phyloP scores from a whole-genome alignment of 2,888 invertebrate genomes.

The Xylota segnis region DNA sequence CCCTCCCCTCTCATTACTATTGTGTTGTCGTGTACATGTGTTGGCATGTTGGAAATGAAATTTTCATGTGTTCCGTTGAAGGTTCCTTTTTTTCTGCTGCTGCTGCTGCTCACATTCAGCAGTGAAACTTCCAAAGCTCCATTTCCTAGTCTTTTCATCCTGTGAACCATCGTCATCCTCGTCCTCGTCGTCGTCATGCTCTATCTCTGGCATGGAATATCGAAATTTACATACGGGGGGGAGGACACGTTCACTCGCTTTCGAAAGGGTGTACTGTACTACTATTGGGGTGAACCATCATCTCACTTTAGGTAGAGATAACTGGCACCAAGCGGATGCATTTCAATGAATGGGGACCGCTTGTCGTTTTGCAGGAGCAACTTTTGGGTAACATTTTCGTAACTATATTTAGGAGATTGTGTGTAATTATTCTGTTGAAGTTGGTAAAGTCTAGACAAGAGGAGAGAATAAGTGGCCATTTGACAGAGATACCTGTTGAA shows the following conservation, averaged over 20 bases:
- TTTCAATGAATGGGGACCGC: constrained; percentile 44
- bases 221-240: constrained; percentile 17
- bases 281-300: constrained; percentile 52
- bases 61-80: constrained; percentile 57
- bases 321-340: constrained; percentile 60
- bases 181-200: not conserved
- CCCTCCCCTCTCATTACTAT: constrained; percentile 35
- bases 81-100: constrained; percentile 8
- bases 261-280: constrained; percentile 29
- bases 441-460: constrained; percentile 45
- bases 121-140: constrained; percentile 54
- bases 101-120: constrained; percentile 9
- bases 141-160: constrained; percentile 55
- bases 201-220: constrained; percentile 12
- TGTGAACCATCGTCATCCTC: constrained; percentile 29
- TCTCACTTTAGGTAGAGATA: constrained; percentile 34
- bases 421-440: constrained; percentile 40
- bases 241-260: constrained; percentile 3
- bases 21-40: constrained; percentile 55
- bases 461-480: constrained; percentile 41
- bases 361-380: constrained; percentile 28
- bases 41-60: constrained; percentile 69
- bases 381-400: constrained; percentile 44
- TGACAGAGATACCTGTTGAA: constrained; percentile 49
- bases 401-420: constrained; percentile 55